Percentiles rank a stretch among this genome's conserved stretches.
Conservation (phyloP, 2,888 invertebrate genomes). For the Noctua pronuba region DNA sequence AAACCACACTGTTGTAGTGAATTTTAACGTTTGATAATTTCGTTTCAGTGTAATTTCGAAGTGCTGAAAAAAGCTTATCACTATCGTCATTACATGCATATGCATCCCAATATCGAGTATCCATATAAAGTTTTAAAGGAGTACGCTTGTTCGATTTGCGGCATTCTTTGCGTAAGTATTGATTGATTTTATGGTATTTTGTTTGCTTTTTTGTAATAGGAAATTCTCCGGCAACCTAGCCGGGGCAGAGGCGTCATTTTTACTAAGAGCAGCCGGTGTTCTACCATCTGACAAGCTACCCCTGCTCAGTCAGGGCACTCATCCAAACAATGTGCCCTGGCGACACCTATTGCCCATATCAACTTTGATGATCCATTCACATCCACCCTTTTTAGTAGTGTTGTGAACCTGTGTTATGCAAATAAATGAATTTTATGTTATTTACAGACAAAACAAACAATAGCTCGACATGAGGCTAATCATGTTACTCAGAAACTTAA, state of each 20-base stretch:
- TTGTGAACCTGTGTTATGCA: too few relatives aligned
- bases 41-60: constrained; percentile 42
- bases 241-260: too few relatives aligned
- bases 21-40: constrained; percentile 21
- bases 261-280: not conserved
- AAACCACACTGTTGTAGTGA: not conserved
- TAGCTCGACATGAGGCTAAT: not conserved
- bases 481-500: not conserved
- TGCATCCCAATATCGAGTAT: constrained; percentile 34
- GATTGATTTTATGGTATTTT: not conserved
- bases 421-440: not conserved
- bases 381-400: not conserved
- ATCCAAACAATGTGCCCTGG: not conserved
- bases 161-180: constrained; percentile 31
- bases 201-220: not conserved
- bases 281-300: not conserved
- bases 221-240: not conserved
- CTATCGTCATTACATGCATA: constrained; percentile 35
- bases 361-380: not conserved
- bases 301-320: not conserved
- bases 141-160: constrained; percentile 24
- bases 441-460: not conserved
- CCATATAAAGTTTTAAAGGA: constrained; percentile 12
- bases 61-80: constrained; percentile 6
- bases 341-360: not conserved